phyloP scores from a whole-genome alignment of 2,113 vertebrate species.

The Chroicocephalus ridibundus region DNA sequence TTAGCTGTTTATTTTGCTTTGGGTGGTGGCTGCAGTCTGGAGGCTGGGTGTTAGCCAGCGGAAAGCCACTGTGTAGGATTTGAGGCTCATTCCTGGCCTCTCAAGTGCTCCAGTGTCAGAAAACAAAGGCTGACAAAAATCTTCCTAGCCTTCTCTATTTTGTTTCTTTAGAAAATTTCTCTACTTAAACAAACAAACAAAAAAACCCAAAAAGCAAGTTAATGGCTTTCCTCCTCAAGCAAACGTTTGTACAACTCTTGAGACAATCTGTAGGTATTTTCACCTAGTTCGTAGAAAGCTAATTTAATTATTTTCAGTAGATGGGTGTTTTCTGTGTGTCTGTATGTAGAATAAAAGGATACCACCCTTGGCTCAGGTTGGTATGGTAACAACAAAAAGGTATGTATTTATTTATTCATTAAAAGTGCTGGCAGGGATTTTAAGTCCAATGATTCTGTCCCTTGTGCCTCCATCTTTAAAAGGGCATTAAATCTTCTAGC shows the following conservation, averaged over 20 bases:
- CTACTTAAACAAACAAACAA: not conserved
- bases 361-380: not conserved
- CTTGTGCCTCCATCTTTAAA: not conserved
- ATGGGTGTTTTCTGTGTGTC: not conserved
- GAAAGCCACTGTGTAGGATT: not conserved
- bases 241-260: not conserved
- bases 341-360: not conserved
- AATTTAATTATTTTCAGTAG: not conserved
- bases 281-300: not conserved
- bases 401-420: not conserved
- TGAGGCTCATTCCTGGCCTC: not conserved
- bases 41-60: not conserved
- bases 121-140: not conserved
- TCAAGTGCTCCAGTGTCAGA: not conserved
- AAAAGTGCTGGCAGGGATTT: constrained; percentile 1
- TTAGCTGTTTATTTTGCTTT: not conserved
- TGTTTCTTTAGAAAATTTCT: not conserved
- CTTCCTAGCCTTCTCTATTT: not conserved
- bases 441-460: not conserved
- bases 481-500: not conserved
- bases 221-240: not conserved
- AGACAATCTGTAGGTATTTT: not conserved
- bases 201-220: not conserved
- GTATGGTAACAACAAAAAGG: not conserved
- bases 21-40: not conserved